Evolutionary conservation across 1,140 invertebrate genomes (phyloP), one percentile per base, ranked within the genome.

Genomic region (Ips typographus): DNA sequence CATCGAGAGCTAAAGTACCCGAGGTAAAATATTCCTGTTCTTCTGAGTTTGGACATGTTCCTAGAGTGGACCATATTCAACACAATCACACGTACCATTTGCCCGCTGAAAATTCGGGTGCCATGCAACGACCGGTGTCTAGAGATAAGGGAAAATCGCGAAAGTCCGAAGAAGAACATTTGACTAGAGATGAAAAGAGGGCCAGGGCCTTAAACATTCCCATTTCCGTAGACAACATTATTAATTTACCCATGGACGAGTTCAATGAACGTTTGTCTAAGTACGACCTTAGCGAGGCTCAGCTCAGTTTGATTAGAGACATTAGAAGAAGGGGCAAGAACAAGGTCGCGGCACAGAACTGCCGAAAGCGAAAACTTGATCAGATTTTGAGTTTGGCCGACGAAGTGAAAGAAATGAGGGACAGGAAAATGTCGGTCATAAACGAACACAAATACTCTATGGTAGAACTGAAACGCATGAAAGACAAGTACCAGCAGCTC

Each of bases 251-350:
- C 1, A 98, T 98, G 90, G 96, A 98, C 77, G 95, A 98, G 81
- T 98, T 98, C 82, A 98, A 98, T 81, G 95, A 98, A 80, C 86
- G 95, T n/a, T 83, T 98, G 22, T 93, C 93, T 68, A 96, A 96
- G 77, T 95, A 95, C 80, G 94, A 96, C 80, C 84, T 99, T n/a
- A 94, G 89, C 71, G 95, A 98, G 77, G 87, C 91, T n/a, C 96
- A 99, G 76, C 82, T 98, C 3, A 93, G 93, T 1, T 84, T 98
- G 38, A 97, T 98, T 67, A 85, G 95, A 71, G 95, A 98, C 80
- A 98, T 98, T 42, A 82, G 96, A 55, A 84, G 96, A 53, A 83
- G 76, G 63, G 76, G 76, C 8, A 77, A 77, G 66, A 77, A 77
- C 22, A 78, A 93, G 86, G 92, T 96, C 8, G 94, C 94, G 0